Base-by-base conservation (phyloP, 2,888 invertebrate species). In the Panorpa germanica region DNA sequence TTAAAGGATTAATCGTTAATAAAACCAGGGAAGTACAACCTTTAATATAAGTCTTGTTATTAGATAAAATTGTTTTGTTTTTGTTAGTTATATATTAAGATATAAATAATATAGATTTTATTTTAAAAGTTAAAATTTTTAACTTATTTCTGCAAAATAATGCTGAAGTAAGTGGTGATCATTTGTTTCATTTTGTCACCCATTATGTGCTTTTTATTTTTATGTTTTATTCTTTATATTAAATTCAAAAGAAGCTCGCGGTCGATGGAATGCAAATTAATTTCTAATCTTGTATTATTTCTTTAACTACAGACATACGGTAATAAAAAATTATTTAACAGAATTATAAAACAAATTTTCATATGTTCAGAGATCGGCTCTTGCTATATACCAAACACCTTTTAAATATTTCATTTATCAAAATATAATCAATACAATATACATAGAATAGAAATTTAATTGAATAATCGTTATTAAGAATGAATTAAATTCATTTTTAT, bases 1-100 rank as follows among this genome's bases (percentile, higher is more conserved):
- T 12, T 53, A 56, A 49, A 36, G 23, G 26, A 14, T 12, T 27
- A 14, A 21, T 28, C n/a, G 12, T 11, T 20, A n/a, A 28, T 28
- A 10, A 20, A n/a, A n/a, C 4, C 10, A 17, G 9, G 15, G 12
- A 28, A 28, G 20, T 21, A 20, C 28, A 7, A 15, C 15, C 17
- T 28, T 19, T 21, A 28, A 19, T 20, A 28, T 28, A 28, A 28
- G 19, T 28, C 21, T 28, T 28, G 14, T 28, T 25, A 12, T 12
- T 25, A 25, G 25, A 6, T 26, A 26, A n/a, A 8, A 5, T 26
- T 15, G 9, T 26, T 26, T 31, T 15, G 20, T 15, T 11, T 6
- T 12, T 26, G 27, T 6, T 25, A 8, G 25, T 25, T 25, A 25
- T 25, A 25, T 3, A 10, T 10, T 8, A 12, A 12, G 10, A 18